Conservation (phyloP, 2,113 vertebrate species). For the Zosterops lateralis region DNA sequence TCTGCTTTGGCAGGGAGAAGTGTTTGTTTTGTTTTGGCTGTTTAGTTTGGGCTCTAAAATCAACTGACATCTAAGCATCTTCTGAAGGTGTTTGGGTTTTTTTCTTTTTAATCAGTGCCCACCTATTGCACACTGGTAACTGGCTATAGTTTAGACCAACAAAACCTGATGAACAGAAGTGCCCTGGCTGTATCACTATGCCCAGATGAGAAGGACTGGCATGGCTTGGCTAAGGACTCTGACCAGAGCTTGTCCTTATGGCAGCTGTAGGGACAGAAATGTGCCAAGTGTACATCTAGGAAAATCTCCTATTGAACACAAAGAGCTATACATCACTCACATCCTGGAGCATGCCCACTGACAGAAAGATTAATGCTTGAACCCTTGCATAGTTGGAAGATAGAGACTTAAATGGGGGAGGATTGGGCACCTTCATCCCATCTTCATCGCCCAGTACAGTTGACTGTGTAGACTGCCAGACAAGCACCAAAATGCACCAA, state of each 20-base stretch:
- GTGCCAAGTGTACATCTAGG: background rate
- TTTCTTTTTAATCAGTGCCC: fast-evolving
- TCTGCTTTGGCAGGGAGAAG: background rate
- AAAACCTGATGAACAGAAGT: background rate
- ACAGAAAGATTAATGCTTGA: background rate
- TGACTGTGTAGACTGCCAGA: conserved; percentile 2
- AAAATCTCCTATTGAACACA: background rate
- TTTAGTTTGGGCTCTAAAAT: background rate
- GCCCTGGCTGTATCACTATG: background rate
- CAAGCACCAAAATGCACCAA: conserved; percentile 5
- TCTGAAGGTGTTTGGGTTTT: background rate
- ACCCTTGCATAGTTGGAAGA: background rate
- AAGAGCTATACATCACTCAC: background rate
- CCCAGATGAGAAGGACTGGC: background rate
- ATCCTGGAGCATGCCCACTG: background rate
- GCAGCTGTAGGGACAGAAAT: background rate
- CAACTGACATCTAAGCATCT: background rate
- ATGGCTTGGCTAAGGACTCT: background rate
- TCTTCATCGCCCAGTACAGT: background rate
- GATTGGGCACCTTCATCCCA: background rate
- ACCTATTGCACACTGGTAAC: background rate
- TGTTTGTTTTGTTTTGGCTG: background rate
- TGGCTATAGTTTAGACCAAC: background rate
- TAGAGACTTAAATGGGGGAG: background rate
- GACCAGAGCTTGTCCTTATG: background rate